Evolutionary conservation across 1,140 invertebrate genomes (phyloP), one percentile per base, ranked within the genome.

Genomic region (Leptestheria dahalacensis): DNA sequence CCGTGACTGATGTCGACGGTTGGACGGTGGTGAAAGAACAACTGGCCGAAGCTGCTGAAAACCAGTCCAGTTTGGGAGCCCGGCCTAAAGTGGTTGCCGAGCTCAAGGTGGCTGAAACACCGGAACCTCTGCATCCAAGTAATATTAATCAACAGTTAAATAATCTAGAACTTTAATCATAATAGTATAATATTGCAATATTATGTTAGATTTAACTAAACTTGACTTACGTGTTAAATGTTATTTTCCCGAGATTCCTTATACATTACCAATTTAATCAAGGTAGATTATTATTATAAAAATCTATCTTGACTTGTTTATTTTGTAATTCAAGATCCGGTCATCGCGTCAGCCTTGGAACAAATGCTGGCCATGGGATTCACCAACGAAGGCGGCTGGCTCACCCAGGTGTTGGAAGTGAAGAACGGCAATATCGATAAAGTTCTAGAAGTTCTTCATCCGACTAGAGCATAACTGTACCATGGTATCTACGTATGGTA

Each of bases 301-400:
- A 50, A 52, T 4, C 50, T n/a, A 46, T 9, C 61, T 18, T 23
- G 54, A 57, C 47, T 54, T 48, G 6, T 49, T 64, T n/a, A 3
- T 41, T 18, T 66, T 41, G 66, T 62, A 64, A 67, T 74, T 68
- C 48, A 70, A 74, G 78, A 82, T 72, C 74, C 79, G 10, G 75
- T 73, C 59, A 80, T 86, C 55, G 76, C 78, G 56, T 68, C 70
- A 2, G 75, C 78, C 29, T 57, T 88, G 48, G 69, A 79, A 49
- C 74, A 80, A 48, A 86, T 91, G 85, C 74, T 82, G 67, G 69
- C 77, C 1, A 91, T 91, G 88, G 88, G 88, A 28, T 91, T 88
- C 70, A 78, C 77, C 52, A 85, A 88, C 68, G 81, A 88, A 57
- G 79, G 79, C 51, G 75, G 74, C 28, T 79, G 79, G 76, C 69